phyloP scores from a whole-genome alignment of 2,113 vertebrate genomes.

The Megaleporinus macrocephalus region DNA sequence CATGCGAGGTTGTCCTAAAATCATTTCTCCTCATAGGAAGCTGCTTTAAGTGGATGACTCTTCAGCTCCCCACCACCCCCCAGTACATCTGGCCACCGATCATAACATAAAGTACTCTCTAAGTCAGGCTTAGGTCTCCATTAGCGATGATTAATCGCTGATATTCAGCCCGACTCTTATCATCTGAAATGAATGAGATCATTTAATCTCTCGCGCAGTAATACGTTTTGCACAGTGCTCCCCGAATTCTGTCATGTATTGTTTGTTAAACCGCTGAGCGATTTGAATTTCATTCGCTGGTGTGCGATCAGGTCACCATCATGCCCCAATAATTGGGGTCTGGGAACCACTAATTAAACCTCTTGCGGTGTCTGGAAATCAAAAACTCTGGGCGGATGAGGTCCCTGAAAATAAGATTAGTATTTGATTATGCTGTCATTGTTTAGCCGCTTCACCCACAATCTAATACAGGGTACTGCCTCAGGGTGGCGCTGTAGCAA shows the following conservation, averaged over 20 bases:
- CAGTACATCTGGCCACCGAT: not conserved
- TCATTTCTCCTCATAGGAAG: not conserved
- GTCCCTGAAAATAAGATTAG: too few species aligned
- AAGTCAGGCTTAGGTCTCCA: not conserved
- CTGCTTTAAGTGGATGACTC: not conserved
- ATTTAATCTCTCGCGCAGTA: not conserved
- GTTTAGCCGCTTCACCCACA: too few species aligned
- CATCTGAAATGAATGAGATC: not conserved
- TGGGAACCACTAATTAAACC: too few species aligned
- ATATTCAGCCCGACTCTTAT: not conserved
- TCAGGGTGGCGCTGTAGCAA: too few species aligned
- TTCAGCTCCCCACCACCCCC: not conserved
- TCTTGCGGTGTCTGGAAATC: too few species aligned
- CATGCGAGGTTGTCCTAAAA: not conserved
- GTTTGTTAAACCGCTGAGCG: not conserved
- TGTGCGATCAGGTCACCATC: too few species aligned
- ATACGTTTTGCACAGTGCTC: too few species aligned
- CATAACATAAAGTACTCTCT: not conserved
- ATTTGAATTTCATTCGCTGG: too few species aligned
- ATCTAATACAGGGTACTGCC: too few species aligned
- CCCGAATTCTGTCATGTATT: not conserved
- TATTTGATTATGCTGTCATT: too few species aligned
- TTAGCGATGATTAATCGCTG: constrained; percentile 7
- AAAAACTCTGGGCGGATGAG: too few species aligned
- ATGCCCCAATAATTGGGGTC: too few species aligned